Base-by-base conservation (phyloP, 2,113 vertebrate genomes). In the Carlito syrichta region DNA sequence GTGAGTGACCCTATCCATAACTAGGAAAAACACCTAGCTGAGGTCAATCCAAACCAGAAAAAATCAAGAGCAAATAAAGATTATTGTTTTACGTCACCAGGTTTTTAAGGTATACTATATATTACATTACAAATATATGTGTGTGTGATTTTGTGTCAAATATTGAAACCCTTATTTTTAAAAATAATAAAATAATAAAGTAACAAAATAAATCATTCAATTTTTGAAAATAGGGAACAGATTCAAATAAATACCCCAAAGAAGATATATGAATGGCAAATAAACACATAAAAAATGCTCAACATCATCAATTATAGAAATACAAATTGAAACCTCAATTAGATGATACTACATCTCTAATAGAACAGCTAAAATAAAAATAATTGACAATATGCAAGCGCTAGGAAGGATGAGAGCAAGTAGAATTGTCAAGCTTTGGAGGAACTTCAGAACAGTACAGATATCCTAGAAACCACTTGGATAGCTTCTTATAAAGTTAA, bases 401-500 rank as follows among this genome's bases (percentile, higher is more conserved):
- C 60, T 66, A 68, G 5, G 27, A 77, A 97, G 2, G 38, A 48
- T 40, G 35, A 84, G 2, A 83, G n/a, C 5, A 88, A 63, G 25
- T 48, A 16, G 30, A 82, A 83, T 13, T n/a, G 30, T 91, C 40
- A 86, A 86, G 35, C 54, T n/a, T 50, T 82, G 52, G 52, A 6
- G 30, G 43, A 96, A 91, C 45, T 40, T 50, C n/a, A 82, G 79
- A 83, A 69, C 22, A 25, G 7, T 62, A 45, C n/a, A 60, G 13
- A 19, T 54, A 50, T 27, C 74, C 16, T 58, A 4, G 20, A 91
- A 86, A 66, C 77, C 22, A 68, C 30, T 8, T 30, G 58, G 22
- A 38, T 23, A 78, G 22, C 40, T 88, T 78, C 76, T 91, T 84
- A 82, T 27, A 32, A 78, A 95, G 77, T 94, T 63, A 93, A 94